Evolutionary conservation across 1,140 invertebrate genomes (phyloP).

Genomic region (Drosophila melanogaster): Release_6_plus_ISO1_MT NT_033779.5:7825001-7825500

Average conservation of each 20-base stretch:
- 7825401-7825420: not conserved
- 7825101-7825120: slow-evolving; percentile 34
- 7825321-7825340: slow-evolving; percentile 55
- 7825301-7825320: slow-evolving; percentile 57
- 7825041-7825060: slow-evolving; percentile 8
- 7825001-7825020: slow-evolving; percentile 32
- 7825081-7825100: slow-evolving; percentile 7
- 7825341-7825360: slow-evolving; percentile 32
- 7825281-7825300: slow-evolving; percentile 53
- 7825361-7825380: slow-evolving; percentile 19
- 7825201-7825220: slow-evolving; percentile 5
- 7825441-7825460: too few relatives aligned
- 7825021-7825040: slow-evolving; percentile 28
- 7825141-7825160: slow-evolving; percentile 46
- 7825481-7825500: not conserved
- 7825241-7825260: slow-evolving; percentile 46
- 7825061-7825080: slow-evolving; percentile 2
- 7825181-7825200: slow-evolving; percentile 26
- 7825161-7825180: slow-evolving; percentile 18
- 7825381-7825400: not conserved
- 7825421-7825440: too few relatives aligned
- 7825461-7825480: too few relatives aligned
- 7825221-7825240: slow-evolving; percentile 2
- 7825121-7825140: slow-evolving; percentile 42
- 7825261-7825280: slow-evolving; percentile 79